Conservation (phyloP, 2,113 vertebrate genomes). For the Merops nubicus region DNA sequence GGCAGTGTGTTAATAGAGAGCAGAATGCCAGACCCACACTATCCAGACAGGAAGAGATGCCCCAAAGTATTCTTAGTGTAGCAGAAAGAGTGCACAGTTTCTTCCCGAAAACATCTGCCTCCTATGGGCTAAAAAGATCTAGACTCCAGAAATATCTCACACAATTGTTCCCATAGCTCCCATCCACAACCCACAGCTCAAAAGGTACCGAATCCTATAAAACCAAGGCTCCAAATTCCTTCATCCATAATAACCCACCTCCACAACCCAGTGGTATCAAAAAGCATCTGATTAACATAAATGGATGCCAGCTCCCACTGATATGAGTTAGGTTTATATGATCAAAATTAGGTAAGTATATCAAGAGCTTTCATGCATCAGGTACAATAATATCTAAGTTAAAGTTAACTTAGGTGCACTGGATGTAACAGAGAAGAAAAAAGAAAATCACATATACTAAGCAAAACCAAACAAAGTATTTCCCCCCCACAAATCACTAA, state of each 20-base stretch:
- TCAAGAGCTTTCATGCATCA: not conserved
- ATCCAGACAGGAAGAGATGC: not conserved
- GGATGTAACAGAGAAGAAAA: not conserved
- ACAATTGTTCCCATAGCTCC: not conserved
- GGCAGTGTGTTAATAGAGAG: not conserved
- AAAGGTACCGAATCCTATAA: not conserved
- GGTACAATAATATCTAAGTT: not conserved
- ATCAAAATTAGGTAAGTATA: not conserved
- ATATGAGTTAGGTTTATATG: not conserved
- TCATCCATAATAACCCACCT: not conserved
- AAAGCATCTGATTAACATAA: not conserved
- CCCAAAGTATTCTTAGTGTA: not conserved
- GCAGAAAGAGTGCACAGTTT: not conserved
- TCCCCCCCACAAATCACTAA: not conserved
- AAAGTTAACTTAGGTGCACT: not conserved
- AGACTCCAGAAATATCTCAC: not conserved
- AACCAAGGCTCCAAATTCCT: not conserved
- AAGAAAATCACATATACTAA: not conserved
- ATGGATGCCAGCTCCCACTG: not conserved
- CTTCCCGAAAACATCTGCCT: not conserved
- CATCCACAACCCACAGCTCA: not conserved
- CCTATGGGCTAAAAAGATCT: not conserved
- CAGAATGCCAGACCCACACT: rapidly evolving
- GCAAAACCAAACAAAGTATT: not conserved
- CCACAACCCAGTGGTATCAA: not conserved